Evolutionary conservation across 2,113 vertebrate genomes (phyloP), one percentile per base, ranked within the genome.

Genomic region (Phalacrocorax brasilianus): DNA sequence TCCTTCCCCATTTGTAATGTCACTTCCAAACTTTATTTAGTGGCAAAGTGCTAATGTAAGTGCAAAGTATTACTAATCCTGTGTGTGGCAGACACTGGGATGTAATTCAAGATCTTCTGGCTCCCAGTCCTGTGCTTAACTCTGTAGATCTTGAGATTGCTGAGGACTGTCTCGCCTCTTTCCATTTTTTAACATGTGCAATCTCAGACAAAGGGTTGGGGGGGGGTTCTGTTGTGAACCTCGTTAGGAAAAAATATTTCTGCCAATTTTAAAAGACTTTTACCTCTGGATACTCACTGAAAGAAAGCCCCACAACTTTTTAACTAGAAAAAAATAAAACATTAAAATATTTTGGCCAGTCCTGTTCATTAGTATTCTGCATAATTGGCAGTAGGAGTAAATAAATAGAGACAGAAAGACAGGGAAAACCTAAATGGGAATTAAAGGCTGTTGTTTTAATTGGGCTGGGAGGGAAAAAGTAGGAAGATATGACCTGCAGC

Each of bases 1-100:
- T 97, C 92, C 94, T 95, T 97, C 66, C 70, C 91, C 79, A 4
- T 95, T 96, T 66, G 91, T 91, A 97, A 96, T 94, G 95, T 95
- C 94, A 96, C 96, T 97, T 97, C 73, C 95, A 96, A 96, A 97
- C 95, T 97, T 95, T 97, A 97, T 97, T 95, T 97, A 96, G 94
- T 97, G 97, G 97, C 95, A 97, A 96, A 96, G 96, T 97, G 95
- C 95, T 97, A 96, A 96, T 96, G 96, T 91, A 94, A 97, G 96
- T 95, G 95, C 94, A 97, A 97, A 97, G 96, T 97, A 95, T 96
- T 96, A 97, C 96, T 97, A 97, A 97, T 96, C 96, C 96, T 96
- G 91, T 93, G 95, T 58, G 91, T n/a, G 83, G 92, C 95, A 97
- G 96, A 95, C 96, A 95, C 82, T 97, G 96, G 96, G 96, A 96